Conservation (phyloP, 2,888 invertebrate genomes). For the Philonicus albiceps region DNA sequence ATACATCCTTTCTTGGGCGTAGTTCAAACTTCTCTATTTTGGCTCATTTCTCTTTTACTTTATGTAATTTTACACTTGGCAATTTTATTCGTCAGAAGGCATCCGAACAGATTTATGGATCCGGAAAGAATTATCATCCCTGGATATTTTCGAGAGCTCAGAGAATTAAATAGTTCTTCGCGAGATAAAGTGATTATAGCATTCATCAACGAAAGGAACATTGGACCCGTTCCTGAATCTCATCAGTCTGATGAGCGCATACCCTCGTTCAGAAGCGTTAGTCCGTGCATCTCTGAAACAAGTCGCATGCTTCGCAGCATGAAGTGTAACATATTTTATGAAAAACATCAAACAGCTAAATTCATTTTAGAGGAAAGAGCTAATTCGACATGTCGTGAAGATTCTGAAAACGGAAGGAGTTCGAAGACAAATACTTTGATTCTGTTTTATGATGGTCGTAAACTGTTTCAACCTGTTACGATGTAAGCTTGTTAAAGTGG, state of each 20-base stretch:
- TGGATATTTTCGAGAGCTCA: background rate
- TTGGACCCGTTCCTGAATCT: background rate
- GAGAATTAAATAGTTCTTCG: background rate
- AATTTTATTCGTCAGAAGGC: background rate
- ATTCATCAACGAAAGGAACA: background rate
- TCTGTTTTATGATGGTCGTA: background rate
- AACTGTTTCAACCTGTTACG: background rate
- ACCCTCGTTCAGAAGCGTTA: background rate
- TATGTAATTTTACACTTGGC: background rate
- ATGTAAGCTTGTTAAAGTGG: background rate
- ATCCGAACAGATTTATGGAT: background rate
- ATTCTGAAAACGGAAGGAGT: background rate
- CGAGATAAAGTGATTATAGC: background rate
- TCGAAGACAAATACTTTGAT: background rate
- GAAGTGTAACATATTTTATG: background rate
- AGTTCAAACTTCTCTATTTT: slow-evolving; percentile 28
- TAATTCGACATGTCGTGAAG: background rate
- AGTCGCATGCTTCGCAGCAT: background rate
- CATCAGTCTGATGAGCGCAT: background rate
- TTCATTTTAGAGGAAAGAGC: background rate
- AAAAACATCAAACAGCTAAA: background rate
- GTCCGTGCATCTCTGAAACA: background rate
- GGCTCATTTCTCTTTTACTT: slow-evolving; percentile 30
- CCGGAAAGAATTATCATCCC: background rate
- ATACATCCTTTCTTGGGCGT: background rate